Percentiles rank a stretch among this genome's conserved stretches.
Evolutionary conservation across 2,113 vertebrate species (phyloP).

Genomic region (Dicaeum eximium): DNA sequence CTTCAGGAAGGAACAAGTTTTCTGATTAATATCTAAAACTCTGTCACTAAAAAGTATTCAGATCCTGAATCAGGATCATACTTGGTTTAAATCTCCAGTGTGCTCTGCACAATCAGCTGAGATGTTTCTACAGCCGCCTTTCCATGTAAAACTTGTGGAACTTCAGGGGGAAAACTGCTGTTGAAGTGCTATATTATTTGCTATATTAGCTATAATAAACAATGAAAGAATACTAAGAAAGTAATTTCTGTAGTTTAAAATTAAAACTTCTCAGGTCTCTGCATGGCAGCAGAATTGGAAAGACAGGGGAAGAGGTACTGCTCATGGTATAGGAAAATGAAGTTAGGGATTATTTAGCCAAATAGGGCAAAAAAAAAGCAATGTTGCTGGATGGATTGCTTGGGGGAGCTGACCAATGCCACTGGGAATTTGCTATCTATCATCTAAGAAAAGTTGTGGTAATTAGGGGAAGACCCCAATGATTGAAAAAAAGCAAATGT

Average conservation of each 20-base stretch:
- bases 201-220: background rate
- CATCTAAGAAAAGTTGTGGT: background rate
- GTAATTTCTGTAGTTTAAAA: background rate
- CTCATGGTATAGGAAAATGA: background rate
- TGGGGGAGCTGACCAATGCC: background rate
- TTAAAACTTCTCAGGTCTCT: background rate
- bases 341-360: background rate
- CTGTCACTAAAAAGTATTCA: background rate
- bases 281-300: background rate
- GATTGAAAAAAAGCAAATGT: background rate
- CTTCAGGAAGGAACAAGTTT: background rate
- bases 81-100: background rate
- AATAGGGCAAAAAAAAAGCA: background rate
- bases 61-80: background rate
- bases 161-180: background rate
- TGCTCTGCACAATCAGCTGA: background rate
- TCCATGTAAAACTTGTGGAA: background rate
- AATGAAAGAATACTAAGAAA: background rate
- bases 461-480: background rate
- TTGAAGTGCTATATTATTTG: background rate
- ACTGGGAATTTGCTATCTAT: background rate
- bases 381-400: background rate
- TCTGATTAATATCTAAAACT: background rate
- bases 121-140: background rate
- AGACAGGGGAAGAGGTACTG: background rate